A percentile compares a stretch with the other conserved stretches of the same genome.
Evolutionary conservation across 1,140 invertebrate genomes (phyloP).

Genomic region (Parasteatoda tepidariorum): DNA sequence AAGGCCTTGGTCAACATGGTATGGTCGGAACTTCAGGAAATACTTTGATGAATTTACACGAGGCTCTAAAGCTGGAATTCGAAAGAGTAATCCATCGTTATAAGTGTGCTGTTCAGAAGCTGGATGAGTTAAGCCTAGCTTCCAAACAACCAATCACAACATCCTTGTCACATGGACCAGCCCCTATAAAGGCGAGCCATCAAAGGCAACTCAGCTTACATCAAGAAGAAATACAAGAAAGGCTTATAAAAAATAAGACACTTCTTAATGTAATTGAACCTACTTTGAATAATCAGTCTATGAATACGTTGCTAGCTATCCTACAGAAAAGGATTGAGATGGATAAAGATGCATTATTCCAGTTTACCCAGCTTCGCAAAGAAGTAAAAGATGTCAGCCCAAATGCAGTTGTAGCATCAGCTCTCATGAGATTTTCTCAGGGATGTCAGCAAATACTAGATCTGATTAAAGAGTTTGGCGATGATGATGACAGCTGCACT

Average conservation of each 20-base stretch:
- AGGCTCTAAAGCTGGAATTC: slow-evolving; percentile 76
- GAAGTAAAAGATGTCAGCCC: slow-evolving; percentile 75
- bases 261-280: slow-evolving; percentile 85
- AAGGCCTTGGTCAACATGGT: slow-evolving; percentile 87
- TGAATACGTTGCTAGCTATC: slow-evolving; percentile 73
- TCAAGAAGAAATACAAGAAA: slow-evolving; percentile 78
- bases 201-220: slow-evolving; percentile 85
- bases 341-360: slow-evolving; percentile 75
- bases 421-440: slow-evolving; percentile 60
- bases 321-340: slow-evolving; percentile 76
- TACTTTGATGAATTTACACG: slow-evolving; percentile 73
- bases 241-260: slow-evolving; percentile 93
- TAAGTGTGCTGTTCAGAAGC: slow-evolving; percentile 85
- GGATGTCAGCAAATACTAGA: slow-evolving; percentile 61
- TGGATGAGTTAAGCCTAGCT: slow-evolving; percentile 80
- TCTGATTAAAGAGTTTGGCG: slow-evolving; percentile 56
- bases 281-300: slow-evolving; percentile 67
- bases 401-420: slow-evolving; percentile 55
- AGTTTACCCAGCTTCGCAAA: slow-evolving; percentile 76
- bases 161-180: slow-evolving; percentile 75
- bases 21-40: slow-evolving; percentile 76
- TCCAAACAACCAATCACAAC: slow-evolving; percentile 66
- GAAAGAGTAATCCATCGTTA: slow-evolving; percentile 85
- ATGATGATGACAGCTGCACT: slow-evolving; percentile 60
- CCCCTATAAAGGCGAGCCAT: slow-evolving; percentile 87